These are phyloP conservation scores for Macrobrachium rosenbergii DNA, from an alignment of 1,140 invertebrate species.

Conservation along the genomic window DNA sequence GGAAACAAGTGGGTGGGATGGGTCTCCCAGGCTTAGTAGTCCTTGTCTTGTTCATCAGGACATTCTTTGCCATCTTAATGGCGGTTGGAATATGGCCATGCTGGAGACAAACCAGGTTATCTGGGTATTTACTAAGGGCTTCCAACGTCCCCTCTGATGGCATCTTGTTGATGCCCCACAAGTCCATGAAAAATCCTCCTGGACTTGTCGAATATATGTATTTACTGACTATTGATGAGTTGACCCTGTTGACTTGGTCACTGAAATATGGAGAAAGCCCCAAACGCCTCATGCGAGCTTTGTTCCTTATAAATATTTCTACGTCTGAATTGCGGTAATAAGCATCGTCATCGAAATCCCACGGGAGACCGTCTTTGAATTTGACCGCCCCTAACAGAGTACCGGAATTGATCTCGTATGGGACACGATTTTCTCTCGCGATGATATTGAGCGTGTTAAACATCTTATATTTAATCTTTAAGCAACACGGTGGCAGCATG, in stretches of 20 bases:
- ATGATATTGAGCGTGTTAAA: conserved; percentile 55
- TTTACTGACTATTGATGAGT: conserved; percentile 48
- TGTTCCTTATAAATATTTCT: conserved; percentile 48
- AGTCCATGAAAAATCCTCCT: conserved; percentile 62
- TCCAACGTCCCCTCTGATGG: conserved; percentile 5
- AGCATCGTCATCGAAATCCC: conserved; percentile 67
- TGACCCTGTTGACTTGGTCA: conserved; percentile 39
- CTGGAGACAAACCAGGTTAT: conserved; percentile 54
- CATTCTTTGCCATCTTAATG: conserved; percentile 30
- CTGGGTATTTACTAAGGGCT: conserved; percentile 29
- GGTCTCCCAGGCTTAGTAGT: neutral
- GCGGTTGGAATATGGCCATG: conserved; percentile 50
- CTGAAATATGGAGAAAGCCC: conserved; percentile 51
- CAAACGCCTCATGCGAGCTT: conserved; percentile 47
- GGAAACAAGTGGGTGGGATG: conserved; percentile 27
- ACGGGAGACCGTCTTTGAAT: conserved; percentile 65
- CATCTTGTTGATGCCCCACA: conserved; percentile 48
- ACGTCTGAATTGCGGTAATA: conserved; percentile 46
- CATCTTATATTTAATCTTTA: conserved; percentile 61
- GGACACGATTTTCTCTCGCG: conserved; percentile 53
- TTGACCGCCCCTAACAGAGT: conserved; percentile 67
- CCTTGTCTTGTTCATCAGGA: conserved; percentile 16
- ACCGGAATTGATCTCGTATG: conserved; percentile 65
- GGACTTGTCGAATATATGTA: conserved; percentile 51
- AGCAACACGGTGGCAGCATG: conserved; percentile 62